Evolutionary conservation across 2,797 vertebrate species (phyloP).

Genomic region (Tenualosa ilisha): DNA sequence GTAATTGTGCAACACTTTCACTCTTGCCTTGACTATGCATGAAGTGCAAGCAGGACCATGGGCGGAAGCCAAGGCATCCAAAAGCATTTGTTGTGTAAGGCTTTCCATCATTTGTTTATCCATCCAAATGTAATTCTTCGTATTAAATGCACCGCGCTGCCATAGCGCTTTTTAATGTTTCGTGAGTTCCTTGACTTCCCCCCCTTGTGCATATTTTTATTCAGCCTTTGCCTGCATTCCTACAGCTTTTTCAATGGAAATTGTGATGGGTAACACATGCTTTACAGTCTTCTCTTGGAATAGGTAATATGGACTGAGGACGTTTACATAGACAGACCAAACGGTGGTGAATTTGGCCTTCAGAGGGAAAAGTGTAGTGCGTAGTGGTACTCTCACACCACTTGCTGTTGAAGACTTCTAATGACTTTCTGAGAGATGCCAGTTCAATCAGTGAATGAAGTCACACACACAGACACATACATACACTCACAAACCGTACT

Average conservation of each 20-base stretch:
- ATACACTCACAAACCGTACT: background rate
- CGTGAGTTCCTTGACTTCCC: constrained; percentile 1
- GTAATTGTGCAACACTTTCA: constrained; percentile 21
- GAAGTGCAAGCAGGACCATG: background rate
- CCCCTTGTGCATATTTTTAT: background rate
- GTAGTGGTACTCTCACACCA: background rate
- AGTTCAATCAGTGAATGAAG: constrained; percentile 1
- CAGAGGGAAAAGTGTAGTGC: background rate
- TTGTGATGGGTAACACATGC: constrained; percentile 21
- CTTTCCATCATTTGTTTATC: constrained; percentile 13
- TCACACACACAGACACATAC: background rate
- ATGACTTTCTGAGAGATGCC: constrained; percentile 20
- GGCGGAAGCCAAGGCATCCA: constrained; percentile 3
- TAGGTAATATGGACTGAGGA: background rate
- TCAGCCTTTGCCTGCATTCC: background rate
- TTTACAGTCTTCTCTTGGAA: background rate
- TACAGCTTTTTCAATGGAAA: constrained; percentile 7
- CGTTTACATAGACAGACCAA: background rate
- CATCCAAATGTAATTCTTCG: background rate
- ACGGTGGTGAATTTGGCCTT: background rate
- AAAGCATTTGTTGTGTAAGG: constrained; percentile 10
- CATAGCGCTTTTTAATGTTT: background rate
- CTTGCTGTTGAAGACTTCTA: background rate
- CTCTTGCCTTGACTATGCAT: constrained; percentile 24
- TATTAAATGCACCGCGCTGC: constrained; percentile 1